These are phyloP conservation scores for Eurystomus gularis DNA, from an alignment of 2,113 vertebrate genomes.

Conservation along the genomic window DNA sequence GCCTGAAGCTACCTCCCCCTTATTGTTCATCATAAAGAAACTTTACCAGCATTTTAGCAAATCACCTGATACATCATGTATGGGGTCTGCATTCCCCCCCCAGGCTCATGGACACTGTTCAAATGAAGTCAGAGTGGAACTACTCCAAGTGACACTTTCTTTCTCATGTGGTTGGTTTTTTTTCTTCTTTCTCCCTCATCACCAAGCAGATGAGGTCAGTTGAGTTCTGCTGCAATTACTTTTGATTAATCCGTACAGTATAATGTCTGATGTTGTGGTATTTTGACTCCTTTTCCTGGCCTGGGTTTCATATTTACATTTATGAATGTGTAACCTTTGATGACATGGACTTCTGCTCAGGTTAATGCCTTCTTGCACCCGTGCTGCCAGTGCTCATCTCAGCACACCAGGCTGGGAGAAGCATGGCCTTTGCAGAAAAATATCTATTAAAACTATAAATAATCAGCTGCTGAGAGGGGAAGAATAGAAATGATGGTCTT, in stretches of 20 bases:
- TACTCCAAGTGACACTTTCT: not conserved
- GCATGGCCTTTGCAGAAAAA: not conserved
- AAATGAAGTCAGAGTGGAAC: not conserved
- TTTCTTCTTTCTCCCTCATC: not conserved
- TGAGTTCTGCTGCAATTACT: not conserved
- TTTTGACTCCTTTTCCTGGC: not conserved
- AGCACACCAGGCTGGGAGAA: not conserved
- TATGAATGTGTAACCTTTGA: not conserved
- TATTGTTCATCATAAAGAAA: not conserved
- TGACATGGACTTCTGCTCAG: not conserved
- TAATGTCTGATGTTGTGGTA: not conserved
- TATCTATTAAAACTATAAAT: not conserved
- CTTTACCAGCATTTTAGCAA: constrained; percentile 15
- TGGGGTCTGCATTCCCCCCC: not conserved
- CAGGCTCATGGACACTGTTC: not conserved
- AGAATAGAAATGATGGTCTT: not conserved
- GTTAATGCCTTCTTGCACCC: not conserved
- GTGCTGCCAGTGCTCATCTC: not conserved
- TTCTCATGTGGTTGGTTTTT: not conserved
- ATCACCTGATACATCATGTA: not conserved
- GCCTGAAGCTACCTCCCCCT: not conserved
- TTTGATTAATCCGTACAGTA: not conserved
- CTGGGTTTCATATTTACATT: not conserved
- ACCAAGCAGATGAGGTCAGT: not conserved
- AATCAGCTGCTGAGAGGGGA: not conserved